phyloP scores from a whole-genome alignment of 2,113 vertebrate species.

The Pluvialis apricaria region DNA sequence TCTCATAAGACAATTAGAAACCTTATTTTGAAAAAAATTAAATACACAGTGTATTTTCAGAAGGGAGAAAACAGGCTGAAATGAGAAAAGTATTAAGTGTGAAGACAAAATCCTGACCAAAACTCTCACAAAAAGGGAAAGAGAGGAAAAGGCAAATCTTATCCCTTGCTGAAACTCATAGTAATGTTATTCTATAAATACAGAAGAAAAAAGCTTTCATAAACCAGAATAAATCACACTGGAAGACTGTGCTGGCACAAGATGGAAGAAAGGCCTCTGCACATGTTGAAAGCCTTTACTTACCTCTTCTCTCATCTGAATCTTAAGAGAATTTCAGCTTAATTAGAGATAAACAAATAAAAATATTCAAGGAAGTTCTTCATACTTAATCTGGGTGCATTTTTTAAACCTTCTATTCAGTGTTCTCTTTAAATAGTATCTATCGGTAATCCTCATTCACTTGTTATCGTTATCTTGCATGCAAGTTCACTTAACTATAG shows the following conservation, averaged over 20 bases:
- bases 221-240: neutral
- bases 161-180: neutral
- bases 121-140: neutral
- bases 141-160: neutral
- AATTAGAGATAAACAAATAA: neutral
- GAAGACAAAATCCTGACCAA: neutral
- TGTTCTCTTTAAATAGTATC: neutral
- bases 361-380: neutral
- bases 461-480: neutral
- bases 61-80: neutral
- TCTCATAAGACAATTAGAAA: neutral
- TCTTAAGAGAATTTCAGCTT: neutral
- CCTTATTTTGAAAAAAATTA: neutral
- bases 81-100: neutral
- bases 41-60: neutral
- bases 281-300: neutral
- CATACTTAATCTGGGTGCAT: neutral
- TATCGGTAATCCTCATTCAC: neutral
- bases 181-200: neutral
- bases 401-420: neutral
- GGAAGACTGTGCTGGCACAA: neutral
- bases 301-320: neutral
- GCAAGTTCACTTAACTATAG: neutral
- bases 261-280: neutral
- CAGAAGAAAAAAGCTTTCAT: neutral